Percentiles rank a stretch among this genome's conserved stretches.
These are phyloP conservation scores for Gonatopus flavifemur DNA, from an alignment of 1,140 invertebrate genomes.

Conservation along the genomic window DNA sequence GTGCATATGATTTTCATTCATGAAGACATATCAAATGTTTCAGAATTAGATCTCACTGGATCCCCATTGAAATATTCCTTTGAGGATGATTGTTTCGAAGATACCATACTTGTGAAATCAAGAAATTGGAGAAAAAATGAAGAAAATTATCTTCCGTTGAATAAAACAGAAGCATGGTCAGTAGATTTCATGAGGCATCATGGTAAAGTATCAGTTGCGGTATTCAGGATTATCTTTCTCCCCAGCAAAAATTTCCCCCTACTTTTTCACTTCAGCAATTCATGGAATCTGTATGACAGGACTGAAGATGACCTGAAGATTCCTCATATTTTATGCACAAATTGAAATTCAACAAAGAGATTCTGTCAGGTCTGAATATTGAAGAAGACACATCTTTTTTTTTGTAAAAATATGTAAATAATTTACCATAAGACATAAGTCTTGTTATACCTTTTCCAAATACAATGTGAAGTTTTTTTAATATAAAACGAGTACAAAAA, in stretches of 20 bases:
- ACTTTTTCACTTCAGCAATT: constrained; percentile 9
- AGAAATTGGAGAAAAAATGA: constrained; percentile 37
- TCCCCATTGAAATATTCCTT: constrained; percentile 40
- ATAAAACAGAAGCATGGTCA: constrained; percentile 30
- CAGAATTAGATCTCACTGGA: constrained; percentile 34
- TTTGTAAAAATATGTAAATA: too few species aligned
- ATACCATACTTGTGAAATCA: constrained; percentile 20
- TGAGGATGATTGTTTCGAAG: constrained; percentile 25
- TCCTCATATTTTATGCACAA: background rate
- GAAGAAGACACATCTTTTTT: too few species aligned
- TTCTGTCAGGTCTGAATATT: too few species aligned
- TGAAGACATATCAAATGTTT: too few species aligned
- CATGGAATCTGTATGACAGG: constrained; percentile 16
- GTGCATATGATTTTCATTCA: background rate
- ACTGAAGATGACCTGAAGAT: background rate
- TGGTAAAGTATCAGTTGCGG: background rate
- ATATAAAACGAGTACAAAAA: too few species aligned
- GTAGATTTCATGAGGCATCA: background rate
- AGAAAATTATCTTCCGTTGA: constrained; percentile 32
- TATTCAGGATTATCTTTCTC: background rate
- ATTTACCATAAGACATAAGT: too few species aligned
- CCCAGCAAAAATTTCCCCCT: background rate
- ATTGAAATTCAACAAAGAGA: background rate
- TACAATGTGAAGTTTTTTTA: too few species aligned
- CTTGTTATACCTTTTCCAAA: too few species aligned